phyloP scores from a whole-genome alignment of 2,888 invertebrate species.

The Cosmorhoe ocellata region DNA sequence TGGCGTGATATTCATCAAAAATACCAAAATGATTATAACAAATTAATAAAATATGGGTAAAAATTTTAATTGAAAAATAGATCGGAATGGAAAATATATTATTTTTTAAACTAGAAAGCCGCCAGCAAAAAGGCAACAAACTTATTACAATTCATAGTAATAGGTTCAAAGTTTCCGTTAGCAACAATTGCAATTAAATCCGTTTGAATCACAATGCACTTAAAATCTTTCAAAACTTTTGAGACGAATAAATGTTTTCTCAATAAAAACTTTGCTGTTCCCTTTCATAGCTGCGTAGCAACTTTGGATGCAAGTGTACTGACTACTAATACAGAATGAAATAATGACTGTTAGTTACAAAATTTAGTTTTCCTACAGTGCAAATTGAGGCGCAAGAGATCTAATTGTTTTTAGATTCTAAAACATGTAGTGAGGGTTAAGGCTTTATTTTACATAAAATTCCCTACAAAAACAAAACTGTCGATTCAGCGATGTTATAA shows the following conservation, averaged over 20 bases:
- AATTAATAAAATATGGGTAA: too few species aligned
- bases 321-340: slow-evolving; percentile 56
- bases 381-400: not conserved
- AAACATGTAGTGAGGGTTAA: too few species aligned
- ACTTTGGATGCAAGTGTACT: slow-evolving; percentile 60
- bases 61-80: too few species aligned
- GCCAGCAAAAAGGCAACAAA: too few species aligned
- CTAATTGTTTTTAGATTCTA: too few species aligned
- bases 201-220: slow-evolving; percentile 23
- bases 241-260: slow-evolving; percentile 54
- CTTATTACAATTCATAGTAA: not conserved
- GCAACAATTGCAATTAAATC: slow-evolving; percentile 14
- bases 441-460: too few species aligned
- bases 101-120: too few species aligned
- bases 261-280: slow-evolving; percentile 45
- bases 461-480: too few species aligned
- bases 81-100: too few species aligned
- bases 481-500: slow-evolving; percentile 24
- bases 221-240: slow-evolving; percentile 31
- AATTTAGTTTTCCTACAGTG: not conserved
- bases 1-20: too few species aligned
- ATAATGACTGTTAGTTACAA: not conserved
- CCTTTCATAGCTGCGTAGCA: slow-evolving; percentile 52
- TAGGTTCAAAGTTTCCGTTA: slow-evolving; percentile 2
- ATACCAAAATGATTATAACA: too few species aligned